Base-by-base conservation (phyloP, 2,113 vertebrate genomes). In the Fukomys damarensis region DNA sequence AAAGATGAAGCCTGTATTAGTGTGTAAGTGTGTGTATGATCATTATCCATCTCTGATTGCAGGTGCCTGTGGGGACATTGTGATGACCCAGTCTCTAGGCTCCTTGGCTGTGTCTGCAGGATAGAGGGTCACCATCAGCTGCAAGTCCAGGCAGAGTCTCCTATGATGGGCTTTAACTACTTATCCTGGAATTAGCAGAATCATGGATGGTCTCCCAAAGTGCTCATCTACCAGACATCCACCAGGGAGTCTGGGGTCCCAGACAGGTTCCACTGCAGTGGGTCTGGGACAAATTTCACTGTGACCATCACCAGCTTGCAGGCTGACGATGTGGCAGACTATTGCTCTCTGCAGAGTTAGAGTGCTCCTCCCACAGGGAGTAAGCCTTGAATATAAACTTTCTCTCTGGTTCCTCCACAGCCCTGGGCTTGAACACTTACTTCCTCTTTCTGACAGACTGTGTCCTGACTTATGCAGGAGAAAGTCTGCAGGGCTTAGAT, bases 181-280 rank as follows among this genome's bases (percentile, higher is more conserved):
- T 86, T 86, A 52, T 1, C 20, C 3, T 92, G 89, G 41, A n/a
- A 43, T 35, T 84, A 70, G 68, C 59, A 92, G 77, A 96, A 77
- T 66, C 19, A 68, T 32, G 68, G 66, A 17, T 58, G 92, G n/a
- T 0, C 20, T 32, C 88, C 76, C 22, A 83, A 26, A 6, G 7
- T 38, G 0, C 41, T 92, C 41, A 77, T 88, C 49, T 54, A 1
- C 35, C 24, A 0, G 0, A 58, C 76, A 7, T 76, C 76, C 24
- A 83, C 0, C 13, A 6, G 20, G 3, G 0, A 7, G 0, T 13
- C 81, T 43, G 94, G 96, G 30, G 41, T 87, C 77, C 93, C 94
- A 0, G 58, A 84, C 26, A 8, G 43, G 12, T 94, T 96, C 81
- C 72, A 35, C 4, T 72, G 84, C 46, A 86, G 93, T 58, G 89